Conservation (phyloP, 92 coral and sea anemone species). For the Palythoa grandis region DNA sequence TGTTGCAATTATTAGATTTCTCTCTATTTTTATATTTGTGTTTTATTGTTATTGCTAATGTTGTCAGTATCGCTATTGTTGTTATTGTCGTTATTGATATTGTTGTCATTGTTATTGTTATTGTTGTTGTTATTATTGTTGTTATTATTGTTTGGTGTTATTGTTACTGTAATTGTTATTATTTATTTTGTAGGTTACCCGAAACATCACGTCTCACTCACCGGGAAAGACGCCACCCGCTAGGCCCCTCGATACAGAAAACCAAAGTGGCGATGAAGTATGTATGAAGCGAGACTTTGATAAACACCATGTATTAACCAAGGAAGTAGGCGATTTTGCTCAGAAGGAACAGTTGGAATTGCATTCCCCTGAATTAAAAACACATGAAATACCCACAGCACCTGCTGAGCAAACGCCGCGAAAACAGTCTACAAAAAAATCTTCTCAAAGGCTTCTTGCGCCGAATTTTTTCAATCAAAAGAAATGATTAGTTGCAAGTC, state of each 20-base stretch:
- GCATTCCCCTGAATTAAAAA: neutral
- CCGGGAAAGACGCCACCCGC: slow-evolving; percentile 23
- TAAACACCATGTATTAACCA: neutral
- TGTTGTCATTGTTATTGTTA: no score
- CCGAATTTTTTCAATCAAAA: neutral
- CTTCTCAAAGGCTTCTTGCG: slow-evolving; percentile 10
- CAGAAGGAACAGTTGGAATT: neutral
- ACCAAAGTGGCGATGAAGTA: neutral
- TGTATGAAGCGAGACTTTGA: neutral
- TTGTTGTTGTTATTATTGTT: no score
- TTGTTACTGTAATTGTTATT: neutral
- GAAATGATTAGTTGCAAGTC: neutral
- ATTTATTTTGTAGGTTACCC: slow-evolving; percentile 28
- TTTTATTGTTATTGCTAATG: no score
- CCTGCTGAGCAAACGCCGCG: neutral
- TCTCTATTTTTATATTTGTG: no score
- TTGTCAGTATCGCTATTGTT: no score
- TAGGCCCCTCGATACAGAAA: neutral
- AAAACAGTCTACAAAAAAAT: neutral
- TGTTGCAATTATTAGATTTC: no score
- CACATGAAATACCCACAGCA: neutral
- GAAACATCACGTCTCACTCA: slow-evolving; percentile 33
- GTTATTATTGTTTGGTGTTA: no score
- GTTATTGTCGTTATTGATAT: no score
- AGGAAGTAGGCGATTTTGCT: neutral